These are phyloP conservation scores for Acipenser transmontanus DNA, from an alignment of 2,797 vertebrate genomes.

Conservation along the genomic window DNA sequence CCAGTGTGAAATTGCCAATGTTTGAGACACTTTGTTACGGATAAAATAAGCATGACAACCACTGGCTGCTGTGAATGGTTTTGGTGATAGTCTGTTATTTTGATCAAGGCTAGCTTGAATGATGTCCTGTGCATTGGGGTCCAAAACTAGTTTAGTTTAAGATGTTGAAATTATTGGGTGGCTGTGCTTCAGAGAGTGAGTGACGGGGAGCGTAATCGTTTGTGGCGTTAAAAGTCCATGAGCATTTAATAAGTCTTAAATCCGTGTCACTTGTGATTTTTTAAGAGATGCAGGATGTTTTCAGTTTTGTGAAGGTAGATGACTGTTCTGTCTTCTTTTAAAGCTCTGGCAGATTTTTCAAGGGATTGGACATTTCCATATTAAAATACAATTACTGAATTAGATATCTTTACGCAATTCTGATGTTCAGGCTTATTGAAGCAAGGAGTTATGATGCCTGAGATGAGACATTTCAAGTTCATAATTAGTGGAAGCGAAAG, in stretches of 20 bases:
- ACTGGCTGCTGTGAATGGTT: neutral
- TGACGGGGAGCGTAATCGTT: constrained; percentile 54
- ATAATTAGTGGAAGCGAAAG: constrained; percentile 12
- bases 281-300: constrained; percentile 34
- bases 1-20: neutral
- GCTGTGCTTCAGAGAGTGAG: constrained; percentile 42
- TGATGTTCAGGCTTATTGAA: neutral
- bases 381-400: constrained; percentile 12
- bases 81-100: constrained; percentile 27
- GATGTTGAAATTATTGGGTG: constrained; percentile 52
- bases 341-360: constrained; percentile 1
- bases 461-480: no score
- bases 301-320: constrained; percentile 30
- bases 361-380: constrained; percentile 13
- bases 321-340: neutral
- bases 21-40: neutral
- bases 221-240: constrained; percentile 48
- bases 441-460: neutral
- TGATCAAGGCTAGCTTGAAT: no score
- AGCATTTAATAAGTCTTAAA: constrained; percentile 56
- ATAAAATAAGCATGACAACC: neutral
- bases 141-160: constrained; percentile 31
- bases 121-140: no score
- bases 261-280: constrained; percentile 57
- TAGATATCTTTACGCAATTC: neutral